A percentile compares a stretch with the other conserved stretches of the same genome.
These are phyloP conservation scores for Rhagophthalmus giganteus DNA, from an alignment of 2,888 invertebrate genomes.

Conservation along the genomic window DNA sequence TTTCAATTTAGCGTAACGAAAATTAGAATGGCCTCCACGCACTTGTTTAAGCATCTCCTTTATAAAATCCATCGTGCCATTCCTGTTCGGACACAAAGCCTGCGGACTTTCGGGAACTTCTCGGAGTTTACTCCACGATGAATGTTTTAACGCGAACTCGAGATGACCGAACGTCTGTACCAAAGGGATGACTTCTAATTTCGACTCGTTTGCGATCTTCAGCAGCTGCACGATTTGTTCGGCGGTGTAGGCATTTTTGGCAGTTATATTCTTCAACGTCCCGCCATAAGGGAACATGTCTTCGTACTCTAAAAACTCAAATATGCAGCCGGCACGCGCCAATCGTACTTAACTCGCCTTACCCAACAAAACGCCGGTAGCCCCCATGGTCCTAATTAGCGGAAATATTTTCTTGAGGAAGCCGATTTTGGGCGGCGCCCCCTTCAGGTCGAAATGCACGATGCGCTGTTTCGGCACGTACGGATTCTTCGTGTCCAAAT, in stretches of 20 bases:
- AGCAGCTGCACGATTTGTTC: slow-evolving; percentile 63
- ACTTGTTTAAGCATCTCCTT: slow-evolving; percentile 73
- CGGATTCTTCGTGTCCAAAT: slow-evolving; percentile 51
- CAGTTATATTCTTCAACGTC: slow-evolving; percentile 59
- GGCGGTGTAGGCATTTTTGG: slow-evolving; percentile 63
- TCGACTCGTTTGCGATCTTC: slow-evolving; percentile 59
- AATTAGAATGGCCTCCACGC: no score
- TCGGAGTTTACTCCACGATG: slow-evolving; percentile 64
- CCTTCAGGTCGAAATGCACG: slow-evolving; percentile 78
- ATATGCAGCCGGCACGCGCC: no score
- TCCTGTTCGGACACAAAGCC: slow-evolving; percentile 72
- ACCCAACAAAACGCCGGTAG: slow-evolving; percentile 66
- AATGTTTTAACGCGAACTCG: slow-evolving; percentile 71
- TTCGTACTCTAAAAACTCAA: slow-evolving; percentile 67
- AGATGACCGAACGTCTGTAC: slow-evolving; percentile 79
- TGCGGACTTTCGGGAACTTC: slow-evolving; percentile 70
- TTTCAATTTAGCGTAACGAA: neutral
- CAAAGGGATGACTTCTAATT: slow-evolving; percentile 71
- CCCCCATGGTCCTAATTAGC: slow-evolving; percentile 64
- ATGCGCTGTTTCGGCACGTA: slow-evolving; percentile 61
- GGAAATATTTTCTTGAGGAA: slow-evolving; percentile 64
- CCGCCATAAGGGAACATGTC: slow-evolving; percentile 80
- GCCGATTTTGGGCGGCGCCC: slow-evolving; percentile 69
- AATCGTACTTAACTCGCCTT: no score
- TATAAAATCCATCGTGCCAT: slow-evolving; percentile 64